Percentiles rank a stretch among this genome's conserved stretches.
Evolutionary conservation across 1,140 invertebrate species (phyloP).

Genomic region (Drosophila nigromelanica): DNA sequence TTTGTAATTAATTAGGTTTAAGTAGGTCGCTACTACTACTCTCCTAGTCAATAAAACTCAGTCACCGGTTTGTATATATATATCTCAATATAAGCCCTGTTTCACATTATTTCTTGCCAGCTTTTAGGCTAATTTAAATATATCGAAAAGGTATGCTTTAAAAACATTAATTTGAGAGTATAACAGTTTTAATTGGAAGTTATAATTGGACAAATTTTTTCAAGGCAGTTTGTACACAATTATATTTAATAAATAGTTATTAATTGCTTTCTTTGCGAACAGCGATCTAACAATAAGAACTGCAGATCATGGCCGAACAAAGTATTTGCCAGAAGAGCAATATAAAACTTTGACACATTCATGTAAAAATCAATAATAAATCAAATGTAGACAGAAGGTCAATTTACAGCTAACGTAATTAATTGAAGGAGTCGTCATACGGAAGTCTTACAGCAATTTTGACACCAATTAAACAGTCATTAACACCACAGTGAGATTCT

Average conservation of each 20-base stretch:
- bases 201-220: background rate
- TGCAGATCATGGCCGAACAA: conserved; percentile 1
- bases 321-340: conserved; percentile 1
- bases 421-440: conserved; percentile 36
- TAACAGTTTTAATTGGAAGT: conserved; percentile 37
- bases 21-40: no score
- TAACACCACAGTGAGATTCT: conserved; percentile 19
- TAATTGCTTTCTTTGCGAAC: background rate
- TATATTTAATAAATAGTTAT: background rate
- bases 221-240: background rate
- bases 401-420: conserved; percentile 9
- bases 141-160: conserved; percentile 30
- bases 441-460: conserved; percentile 43
- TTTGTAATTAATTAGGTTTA: no score
- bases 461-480: conserved; percentile 36
- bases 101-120: background rate
- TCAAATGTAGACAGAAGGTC: conserved; percentile 32
- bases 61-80: no score
- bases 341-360: background rate
- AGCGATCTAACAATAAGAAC: background rate
- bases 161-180: background rate
- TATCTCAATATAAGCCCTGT: no score
- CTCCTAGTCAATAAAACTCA: no score
- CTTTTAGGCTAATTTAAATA: conserved; percentile 4
- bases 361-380: conserved; percentile 31